Evolutionary conservation across 2,113 vertebrate species (phyloP), one percentile per base, ranked within the genome.

Genomic region (Gobius niger): DNA sequence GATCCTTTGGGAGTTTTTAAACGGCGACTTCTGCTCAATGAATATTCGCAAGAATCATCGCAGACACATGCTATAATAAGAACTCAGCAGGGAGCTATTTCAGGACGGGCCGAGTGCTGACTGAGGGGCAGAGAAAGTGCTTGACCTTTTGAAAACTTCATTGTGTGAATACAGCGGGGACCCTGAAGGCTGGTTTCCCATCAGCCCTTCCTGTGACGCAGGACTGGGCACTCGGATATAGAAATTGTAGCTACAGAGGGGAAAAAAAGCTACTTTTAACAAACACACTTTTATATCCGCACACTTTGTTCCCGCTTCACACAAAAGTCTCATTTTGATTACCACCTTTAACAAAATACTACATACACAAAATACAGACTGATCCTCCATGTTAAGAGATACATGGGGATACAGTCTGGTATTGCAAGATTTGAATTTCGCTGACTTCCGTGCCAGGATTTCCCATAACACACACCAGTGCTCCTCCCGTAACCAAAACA

Each of bases 91-190:
- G 46, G 18, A 68, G 57, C 63, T 64, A 74, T 72, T 87, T 18
- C 76, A 69, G 82, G 6, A 42, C 7, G 14, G 18, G 72, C 7
- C 75, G 10, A 6, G 44, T 13, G 68, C 65, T 61, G 52, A 69
- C 7, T 60, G 53, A 54, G 10, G 8, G 41, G 65, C 50, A 66
- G 52, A 60, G 63, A 73, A 47, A 41, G 59, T 40, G 7, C 34
- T 9, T 77, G 76, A 84, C 80, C 81, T 85, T 86, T 76, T 71
- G 75, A 70, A 89, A 85, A 88, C 67, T 82, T 82, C 24, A 79
- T 74, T 76, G 80, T 75, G 72, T 74, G 75, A 64, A 53, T 76
- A 63, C 46, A 77, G 68, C 59, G 61, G 57, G 16, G 57, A 41
- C 44, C 66, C 46, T 63, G 77, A 78, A 70, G 70, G 44, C 62